A percentile compares a stretch with the other conserved stretches of the same genome.
These are phyloP conservation scores for Rhinolophus sinicus DNA, from an alignment of 2,113 vertebrate species.

Conservation along the genomic window DNA sequence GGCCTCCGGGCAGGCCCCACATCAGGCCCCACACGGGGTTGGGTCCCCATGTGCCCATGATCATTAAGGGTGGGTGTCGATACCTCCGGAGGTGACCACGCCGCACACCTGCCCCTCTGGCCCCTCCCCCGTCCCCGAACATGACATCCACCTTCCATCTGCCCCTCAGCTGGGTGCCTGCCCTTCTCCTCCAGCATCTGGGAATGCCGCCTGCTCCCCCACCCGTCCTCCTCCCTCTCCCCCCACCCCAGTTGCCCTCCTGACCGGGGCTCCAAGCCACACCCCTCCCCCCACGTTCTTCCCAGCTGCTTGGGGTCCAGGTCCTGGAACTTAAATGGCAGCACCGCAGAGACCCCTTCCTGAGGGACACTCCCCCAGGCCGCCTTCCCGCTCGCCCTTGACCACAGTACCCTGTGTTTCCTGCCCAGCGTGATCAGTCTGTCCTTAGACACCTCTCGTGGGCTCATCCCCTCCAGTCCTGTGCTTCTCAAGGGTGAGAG, in stretches of 20 bases:
- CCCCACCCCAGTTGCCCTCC: neutral
- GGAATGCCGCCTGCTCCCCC: neutral
- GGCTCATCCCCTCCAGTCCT: fast-evolving
- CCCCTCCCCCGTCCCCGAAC: fast-evolving
- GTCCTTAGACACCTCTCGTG: fast-evolving
- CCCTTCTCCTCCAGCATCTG: fast-evolving
- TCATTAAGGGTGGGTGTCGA: too few species aligned
- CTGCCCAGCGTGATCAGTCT: fast-evolving
- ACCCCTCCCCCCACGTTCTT: too few species aligned
- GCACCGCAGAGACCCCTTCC: neutral
- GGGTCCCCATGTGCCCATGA: fast-evolving
- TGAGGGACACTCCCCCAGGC: fast-evolving
- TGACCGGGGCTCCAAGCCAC: neutral
- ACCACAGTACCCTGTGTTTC: too few species aligned
- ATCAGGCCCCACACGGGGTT: too few species aligned
- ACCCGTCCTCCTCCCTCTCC: fast-evolving
- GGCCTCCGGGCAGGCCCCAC: too few species aligned
- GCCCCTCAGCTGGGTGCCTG: neutral
- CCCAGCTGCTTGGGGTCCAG: neutral
- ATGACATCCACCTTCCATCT: neutral
- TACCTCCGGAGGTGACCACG: fast-evolving
- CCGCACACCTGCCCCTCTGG: neutral
- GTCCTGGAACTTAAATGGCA: neutral
- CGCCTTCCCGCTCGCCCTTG: fast-evolving
- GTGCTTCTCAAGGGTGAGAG: neutral